Evolutionary conservation across 1,140 invertebrate species (phyloP).

Genomic region (Euwallacea similis): DNA sequence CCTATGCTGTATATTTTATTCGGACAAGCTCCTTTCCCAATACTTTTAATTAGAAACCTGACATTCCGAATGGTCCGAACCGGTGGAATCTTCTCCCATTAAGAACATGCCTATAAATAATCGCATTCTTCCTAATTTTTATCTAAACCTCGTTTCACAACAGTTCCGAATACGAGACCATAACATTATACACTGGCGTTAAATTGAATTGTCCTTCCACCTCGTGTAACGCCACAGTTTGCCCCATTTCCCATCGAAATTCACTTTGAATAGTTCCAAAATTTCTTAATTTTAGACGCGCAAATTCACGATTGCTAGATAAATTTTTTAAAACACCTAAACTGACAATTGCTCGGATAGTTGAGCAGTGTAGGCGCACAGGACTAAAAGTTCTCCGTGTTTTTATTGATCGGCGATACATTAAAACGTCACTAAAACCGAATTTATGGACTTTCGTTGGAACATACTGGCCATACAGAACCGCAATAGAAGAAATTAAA

Average conservation of each 20-base stretch:
- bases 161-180: not conserved
- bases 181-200: not conserved
- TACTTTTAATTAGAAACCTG: constrained; percentile 35
- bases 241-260: no score
- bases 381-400: constrained; percentile 4
- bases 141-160: constrained; percentile 32
- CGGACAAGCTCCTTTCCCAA: constrained; percentile 31
- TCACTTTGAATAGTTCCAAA: no score
- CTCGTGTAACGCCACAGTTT: not conserved
- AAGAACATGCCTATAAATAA: constrained; percentile 34
- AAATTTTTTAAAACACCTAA: no score
- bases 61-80: constrained; percentile 19
- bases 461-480: constrained; percentile 19
- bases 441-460: constrained; percentile 29
- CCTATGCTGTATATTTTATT: constrained; percentile 26
- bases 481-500: constrained; percentile 19
- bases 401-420: constrained; percentile 28
- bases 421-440: constrained; percentile 18
- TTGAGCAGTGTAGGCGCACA: constrained; percentile 5
- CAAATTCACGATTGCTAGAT: no score
- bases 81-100: constrained; percentile 31
- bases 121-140: constrained; percentile 35
- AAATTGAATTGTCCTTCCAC: not conserved
- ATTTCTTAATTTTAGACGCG: no score
- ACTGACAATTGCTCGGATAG: not conserved